Evolutionary conservation across 2,113 vertebrate genomes (phyloP), one percentile per base, ranked within the genome.

Genomic region (Callipepla californica): DNA sequence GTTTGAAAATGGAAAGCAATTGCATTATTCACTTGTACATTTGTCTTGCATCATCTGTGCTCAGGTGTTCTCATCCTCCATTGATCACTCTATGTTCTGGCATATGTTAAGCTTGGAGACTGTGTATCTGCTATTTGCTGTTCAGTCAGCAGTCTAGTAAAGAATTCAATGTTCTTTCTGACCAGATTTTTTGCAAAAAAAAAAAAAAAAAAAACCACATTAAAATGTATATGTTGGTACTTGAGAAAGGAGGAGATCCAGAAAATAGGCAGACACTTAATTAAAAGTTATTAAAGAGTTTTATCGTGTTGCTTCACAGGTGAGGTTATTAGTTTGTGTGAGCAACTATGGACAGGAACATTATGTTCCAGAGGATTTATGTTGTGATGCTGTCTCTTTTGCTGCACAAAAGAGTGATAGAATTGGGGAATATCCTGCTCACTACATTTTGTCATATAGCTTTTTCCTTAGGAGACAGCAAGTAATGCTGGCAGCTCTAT

Each of bases 261-360:
- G n/a, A 55, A 63, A n/a, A 0, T 7, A 2, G 4, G 2, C 6
- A 8, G 51, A 40, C 8, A 10, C 19, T 55, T 75, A 13, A 40
- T 40, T 40, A 40, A 40, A 40, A 40, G 40, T 40, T 40, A 40
- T 7, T 1, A 63, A 13, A 9, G 47, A 47, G 9, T 25, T n/a
- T 32, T 28, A 68, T n/a, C 6, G 8, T 25, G 15, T 14, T 68
- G 17, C 34, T 11, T 87, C 55, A 57, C 51, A 63, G 13, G 16
- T 67, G 57, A 91, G 7, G 28, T 40, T 53, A 44, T 30, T 59
- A 9, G 13, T 30, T 76, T 80, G 8, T 48, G 9, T 58, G 53
- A 69, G 14, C 11, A 73, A 50, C 20, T 90, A 30, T 45, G 30
- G 21, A 53, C 30, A 62, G 18, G 23, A 77, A 36, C 22, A 26